Conservation (phyloP, 2,888 invertebrate genomes). For the Embidobia sp. region DNA sequence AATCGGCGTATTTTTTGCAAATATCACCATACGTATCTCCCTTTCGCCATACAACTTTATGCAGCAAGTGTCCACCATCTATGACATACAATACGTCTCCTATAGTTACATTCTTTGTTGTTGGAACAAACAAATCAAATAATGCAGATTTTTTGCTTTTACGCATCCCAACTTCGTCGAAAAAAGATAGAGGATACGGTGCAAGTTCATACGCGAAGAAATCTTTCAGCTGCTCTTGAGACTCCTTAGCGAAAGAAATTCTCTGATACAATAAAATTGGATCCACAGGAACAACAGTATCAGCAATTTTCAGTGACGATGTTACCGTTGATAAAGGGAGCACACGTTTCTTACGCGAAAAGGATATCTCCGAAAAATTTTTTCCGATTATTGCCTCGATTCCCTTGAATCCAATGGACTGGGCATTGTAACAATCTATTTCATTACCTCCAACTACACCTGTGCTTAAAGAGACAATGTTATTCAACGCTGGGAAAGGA, state of each 20-base stretch:
- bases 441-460: slow-evolving; percentile 65
- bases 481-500: slow-evolving; percentile 70
- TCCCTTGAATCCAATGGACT: slow-evolving; percentile 71
- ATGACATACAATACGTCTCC: slow-evolving; percentile 61
- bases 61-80: slow-evolving; percentile 72
- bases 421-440: slow-evolving; percentile 69
- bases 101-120: not conserved
- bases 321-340: not conserved
- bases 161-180: slow-evolving; percentile 68
- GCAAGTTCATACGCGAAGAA: slow-evolving; percentile 64
- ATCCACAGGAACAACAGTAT: slow-evolving; percentile 45
- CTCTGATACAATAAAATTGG: slow-evolving; percentile 63
- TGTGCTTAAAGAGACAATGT: slow-evolving; percentile 64
- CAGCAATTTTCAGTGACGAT: slow-evolving; percentile 72
- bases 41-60: slow-evolving; percentile 73
- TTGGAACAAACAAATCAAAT: slow-evolving; percentile 58
- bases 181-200: slow-evolving; percentile 64
- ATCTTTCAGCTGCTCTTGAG: slow-evolving; percentile 56
- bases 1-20: slow-evolving; percentile 69
- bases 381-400: slow-evolving; percentile 70
- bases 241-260: slow-evolving; percentile 50
- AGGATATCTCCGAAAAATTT: slow-evolving; percentile 68
- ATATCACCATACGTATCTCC: slow-evolving; percentile 68
- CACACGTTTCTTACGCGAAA: slow-evolving; percentile 68
- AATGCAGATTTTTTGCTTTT: slow-evolving; percentile 44